Evolutionary conservation across 2,888 invertebrate species (phyloP).

Genomic region (Cheilosia urbana): DNA sequence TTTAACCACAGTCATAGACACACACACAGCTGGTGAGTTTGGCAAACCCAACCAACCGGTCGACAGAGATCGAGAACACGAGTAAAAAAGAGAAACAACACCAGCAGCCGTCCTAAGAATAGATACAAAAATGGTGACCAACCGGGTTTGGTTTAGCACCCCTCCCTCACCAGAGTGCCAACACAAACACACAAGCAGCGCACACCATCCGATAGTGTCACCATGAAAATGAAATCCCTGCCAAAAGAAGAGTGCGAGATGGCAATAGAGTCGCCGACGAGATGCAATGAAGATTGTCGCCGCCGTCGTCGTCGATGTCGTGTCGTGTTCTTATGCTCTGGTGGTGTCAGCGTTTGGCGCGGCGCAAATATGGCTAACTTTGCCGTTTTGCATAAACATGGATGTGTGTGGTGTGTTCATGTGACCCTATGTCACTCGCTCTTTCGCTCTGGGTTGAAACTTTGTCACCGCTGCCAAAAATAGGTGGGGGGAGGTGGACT

Average conservation of each 20-base stretch:
- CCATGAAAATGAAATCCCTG: conserved; percentile 53
- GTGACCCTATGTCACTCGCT: conserved; percentile 55
- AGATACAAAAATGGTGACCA: conserved; percentile 76
- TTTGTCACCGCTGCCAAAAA: conserved; percentile 61
- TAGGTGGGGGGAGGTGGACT: conserved; percentile 69
- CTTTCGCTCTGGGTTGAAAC: conserved; percentile 69
- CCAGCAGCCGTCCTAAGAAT: conserved; percentile 58
- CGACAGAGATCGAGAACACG: conserved; percentile 62
- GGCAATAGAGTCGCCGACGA: conserved; percentile 57
- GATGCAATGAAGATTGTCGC: conserved; percentile 76
- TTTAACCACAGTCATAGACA: conserved; percentile 80
- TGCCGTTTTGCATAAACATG: conserved; percentile 78
- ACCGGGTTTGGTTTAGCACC: conserved; percentile 74
- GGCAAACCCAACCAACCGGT: conserved; percentile 67
- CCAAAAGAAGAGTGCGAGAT: conserved; percentile 55
- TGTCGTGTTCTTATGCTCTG: conserved; percentile 60
- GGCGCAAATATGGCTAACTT: conserved; percentile 78
- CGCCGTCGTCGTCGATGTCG: conserved; percentile 66
- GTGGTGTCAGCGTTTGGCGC: conserved; percentile 77
- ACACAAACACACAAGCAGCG: conserved; percentile 33
- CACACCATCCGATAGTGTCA: conserved; percentile 44
- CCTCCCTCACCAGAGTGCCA: conserved; percentile 61
- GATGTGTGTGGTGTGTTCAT: conserved; percentile 58
- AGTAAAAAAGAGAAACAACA: conserved; percentile 66
- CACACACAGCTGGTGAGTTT: conserved; percentile 26